Evolutionary conservation across 2,797 vertebrate genomes (phyloP), one percentile per base, ranked within the genome.

Genomic region (Pelobates cultripes): DNA sequence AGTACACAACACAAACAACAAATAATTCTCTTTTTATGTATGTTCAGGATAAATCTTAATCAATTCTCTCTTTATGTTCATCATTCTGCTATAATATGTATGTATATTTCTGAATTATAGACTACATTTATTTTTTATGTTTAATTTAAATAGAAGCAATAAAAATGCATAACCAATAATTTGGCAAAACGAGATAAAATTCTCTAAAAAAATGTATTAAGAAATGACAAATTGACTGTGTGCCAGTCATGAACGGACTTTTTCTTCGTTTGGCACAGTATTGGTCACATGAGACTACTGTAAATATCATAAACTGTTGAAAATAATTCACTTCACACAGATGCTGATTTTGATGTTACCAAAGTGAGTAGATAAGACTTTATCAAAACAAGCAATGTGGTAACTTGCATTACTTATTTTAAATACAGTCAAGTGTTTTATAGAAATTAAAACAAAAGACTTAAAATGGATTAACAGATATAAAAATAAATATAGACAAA

Each of bases 211-310:
- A 66, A 55, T 73, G 67, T 82, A 70, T 57, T n/a, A 40, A 57
- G 47, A 78, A 77, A 68, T 78, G 75, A 77, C 80, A 77, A 77
- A 68, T 78, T 82, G 75, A 82, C 80, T 77, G 80, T 57, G 72
- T 82, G 80, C 75, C 80, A 82, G 77, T 82, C 80, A 82, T 78
- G 57, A 82, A 68, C 42, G 43, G 53, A 45, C 60, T 77, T 73
- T 44, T 61, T 73, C 69, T 67, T 73, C 69, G 70, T 73, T 77
- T 82, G 75, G 61, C 75, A 77, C 17, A 66, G 80, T 68, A 8
- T 4, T 41, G 75, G 80, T 68, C 80, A 78, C 75, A 77, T 43
- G 80, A 78, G 80, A 82, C 70, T 68, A 60, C 70, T 77, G 61
- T 45, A 77, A 82, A 82, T 82, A 74, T 73, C 75, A 82, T 60